Conservation (phyloP, 1,140 invertebrate genomes). For the Nasonia longicornis region DNA sequence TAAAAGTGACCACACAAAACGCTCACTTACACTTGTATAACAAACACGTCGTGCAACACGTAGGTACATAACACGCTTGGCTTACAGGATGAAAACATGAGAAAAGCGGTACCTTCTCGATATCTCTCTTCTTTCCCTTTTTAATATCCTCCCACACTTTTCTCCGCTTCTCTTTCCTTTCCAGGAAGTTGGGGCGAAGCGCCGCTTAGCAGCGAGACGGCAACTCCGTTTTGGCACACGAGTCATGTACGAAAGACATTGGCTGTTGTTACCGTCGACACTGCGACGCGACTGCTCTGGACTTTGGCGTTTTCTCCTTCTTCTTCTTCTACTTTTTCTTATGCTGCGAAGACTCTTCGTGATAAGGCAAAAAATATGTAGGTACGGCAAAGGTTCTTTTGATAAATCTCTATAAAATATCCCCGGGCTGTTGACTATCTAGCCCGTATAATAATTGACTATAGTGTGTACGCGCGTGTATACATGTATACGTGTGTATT, state of each 20-base stretch:
- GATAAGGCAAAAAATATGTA: slow-evolving; percentile 37
- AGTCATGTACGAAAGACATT: slow-evolving; percentile 39
- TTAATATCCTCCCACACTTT: background rate
- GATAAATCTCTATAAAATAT: slow-evolving; percentile 52
- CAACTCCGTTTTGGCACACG: slow-evolving; percentile 21
- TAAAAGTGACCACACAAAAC: background rate
- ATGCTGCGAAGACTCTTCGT: background rate
- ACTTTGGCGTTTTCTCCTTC: background rate
- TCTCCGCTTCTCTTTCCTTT: background rate
- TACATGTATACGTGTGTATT: background rate
- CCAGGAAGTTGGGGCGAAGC: background rate
- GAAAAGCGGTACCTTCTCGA: slow-evolving; percentile 23
- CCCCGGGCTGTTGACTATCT: slow-evolving; percentile 38
- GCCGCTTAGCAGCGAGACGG: background rate
- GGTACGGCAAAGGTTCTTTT: slow-evolving; percentile 26
- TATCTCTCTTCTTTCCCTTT: slow-evolving; percentile 14
- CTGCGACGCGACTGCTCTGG: background rate
- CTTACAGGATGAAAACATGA: slow-evolving; percentile 25
- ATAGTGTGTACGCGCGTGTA: slow-evolving; percentile 11
- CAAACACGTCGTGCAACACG: slow-evolving; percentile 33
- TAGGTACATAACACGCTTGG: slow-evolving; percentile 20
- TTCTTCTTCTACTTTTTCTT: slow-evolving; percentile 9
- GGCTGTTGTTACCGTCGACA: background rate
- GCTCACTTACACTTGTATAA: slow-evolving; percentile 13
- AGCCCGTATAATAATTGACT: slow-evolving; percentile 51